Conservation (phyloP, 2,888 invertebrate genomes). For the Drosophila kuntzei region DNA sequence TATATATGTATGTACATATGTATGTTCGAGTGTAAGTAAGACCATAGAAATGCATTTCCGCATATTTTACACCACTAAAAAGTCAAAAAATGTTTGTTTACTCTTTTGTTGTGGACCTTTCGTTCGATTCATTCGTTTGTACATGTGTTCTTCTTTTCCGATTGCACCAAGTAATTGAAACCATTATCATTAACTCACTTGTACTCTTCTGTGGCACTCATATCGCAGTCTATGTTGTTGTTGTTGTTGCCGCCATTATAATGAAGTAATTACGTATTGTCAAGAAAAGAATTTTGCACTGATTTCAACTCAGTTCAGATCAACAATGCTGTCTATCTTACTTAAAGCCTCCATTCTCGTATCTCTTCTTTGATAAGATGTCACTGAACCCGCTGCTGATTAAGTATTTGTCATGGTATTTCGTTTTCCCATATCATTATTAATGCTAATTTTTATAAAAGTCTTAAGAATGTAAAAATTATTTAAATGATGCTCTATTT, state of each 20-base stretch:
- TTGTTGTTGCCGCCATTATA: slow-evolving; percentile 72
- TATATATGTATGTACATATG: slow-evolving; percentile 29
- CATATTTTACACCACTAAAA: slow-evolving; percentile 81
- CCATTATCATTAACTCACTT: slow-evolving; percentile 75
- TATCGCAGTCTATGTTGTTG: slow-evolving; percentile 37
- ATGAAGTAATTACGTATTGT: slow-evolving; percentile 75
- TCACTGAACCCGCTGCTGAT: slow-evolving; percentile 62
- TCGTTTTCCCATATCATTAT: slow-evolving; percentile 43
- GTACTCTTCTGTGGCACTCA: slow-evolving; percentile 37
- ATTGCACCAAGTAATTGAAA: slow-evolving; percentile 74
- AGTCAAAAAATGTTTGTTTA: slow-evolving; percentile 78
- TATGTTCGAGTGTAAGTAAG: slow-evolving; percentile 62
- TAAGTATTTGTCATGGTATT: slow-evolving; percentile 24
- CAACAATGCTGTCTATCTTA: slow-evolving; percentile 35
- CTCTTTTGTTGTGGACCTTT: slow-evolving; percentile 71
- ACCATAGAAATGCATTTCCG: slow-evolving; percentile 82
- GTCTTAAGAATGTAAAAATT: slow-evolving; percentile 62
- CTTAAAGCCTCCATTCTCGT: slow-evolving; percentile 7
- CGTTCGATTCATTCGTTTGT: slow-evolving; percentile 36
- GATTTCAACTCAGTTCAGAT: slow-evolving; percentile 45
- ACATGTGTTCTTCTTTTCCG: slow-evolving; percentile 13
- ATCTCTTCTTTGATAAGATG: slow-evolving; percentile 60
- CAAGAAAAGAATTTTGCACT: slow-evolving; percentile 69
- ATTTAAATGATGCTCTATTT: slow-evolving; percentile 55
- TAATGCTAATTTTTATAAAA: slow-evolving; percentile 55